Evolutionary conservation across 2,888 invertebrate species (phyloP).

Genomic region (Drosophila anomelani): DNA sequence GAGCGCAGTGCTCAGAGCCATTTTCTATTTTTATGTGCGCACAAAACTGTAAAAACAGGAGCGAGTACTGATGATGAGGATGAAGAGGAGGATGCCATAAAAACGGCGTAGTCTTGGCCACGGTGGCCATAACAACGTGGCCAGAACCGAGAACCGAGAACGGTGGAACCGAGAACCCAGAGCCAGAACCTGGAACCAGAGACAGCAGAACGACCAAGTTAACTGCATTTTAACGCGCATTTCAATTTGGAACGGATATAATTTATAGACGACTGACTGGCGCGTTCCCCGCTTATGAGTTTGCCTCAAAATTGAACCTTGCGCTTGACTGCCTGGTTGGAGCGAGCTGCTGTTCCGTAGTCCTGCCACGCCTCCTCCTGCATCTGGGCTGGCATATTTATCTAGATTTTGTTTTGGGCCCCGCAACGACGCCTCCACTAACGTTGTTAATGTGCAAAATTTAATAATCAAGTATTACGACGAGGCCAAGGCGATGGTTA

Average conservation of each 20-base stretch:
- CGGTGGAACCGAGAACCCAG: background rate
- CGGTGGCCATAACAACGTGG: constrained; percentile 75
- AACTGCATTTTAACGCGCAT: constrained; percentile 84
- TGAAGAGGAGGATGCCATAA: constrained; percentile 68
- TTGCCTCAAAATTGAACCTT: constrained; percentile 74
- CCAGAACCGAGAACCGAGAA: constrained; percentile 50
- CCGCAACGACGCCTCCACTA: constrained; percentile 27
- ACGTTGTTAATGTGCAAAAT: constrained; percentile 74
- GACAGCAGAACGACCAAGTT: constrained; percentile 77
- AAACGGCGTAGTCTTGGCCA: constrained; percentile 71
- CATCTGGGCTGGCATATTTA: constrained; percentile 70
- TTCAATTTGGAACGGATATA: constrained; percentile 84
- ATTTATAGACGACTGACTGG: constrained; percentile 84
- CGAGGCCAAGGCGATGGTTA: constrained; percentile 50
- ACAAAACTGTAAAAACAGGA: constrained; percentile 74
- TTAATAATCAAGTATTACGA: constrained; percentile 77
- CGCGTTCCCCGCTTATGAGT: constrained; percentile 63
- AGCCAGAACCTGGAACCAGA: constrained; percentile 42
- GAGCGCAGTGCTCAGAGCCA: constrained; percentile 66
- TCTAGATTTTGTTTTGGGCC: constrained; percentile 75
- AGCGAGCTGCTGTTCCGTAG: background rate
- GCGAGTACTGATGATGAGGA: constrained; percentile 40
- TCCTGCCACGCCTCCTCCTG: constrained; percentile 9
- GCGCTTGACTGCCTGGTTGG: constrained; percentile 64
- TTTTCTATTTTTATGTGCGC: constrained; percentile 79